Evolutionary conservation across 2,888 invertebrate species (phyloP), one percentile per base, ranked within the genome.

Genomic region (Heteromyza rotundicornis): DNA sequence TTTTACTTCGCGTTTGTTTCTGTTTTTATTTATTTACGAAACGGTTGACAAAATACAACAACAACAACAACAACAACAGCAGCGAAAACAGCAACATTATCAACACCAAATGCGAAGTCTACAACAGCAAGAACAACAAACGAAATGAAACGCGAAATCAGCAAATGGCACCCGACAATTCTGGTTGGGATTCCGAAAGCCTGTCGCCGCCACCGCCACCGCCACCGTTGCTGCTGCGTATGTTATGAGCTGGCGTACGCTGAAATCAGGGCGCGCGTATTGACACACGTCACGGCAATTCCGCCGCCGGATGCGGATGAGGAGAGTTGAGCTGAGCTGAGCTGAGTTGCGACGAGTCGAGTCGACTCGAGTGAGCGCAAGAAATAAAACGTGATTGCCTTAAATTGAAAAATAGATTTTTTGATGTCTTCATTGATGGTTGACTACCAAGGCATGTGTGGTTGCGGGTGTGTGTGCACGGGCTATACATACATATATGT

Each of bases 381-480:
- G 47, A 7, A 47, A n/a, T n/a, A 59, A 67, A 65, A 68, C 67
- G 65, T 68, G 68, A 68, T 68, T 67, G 67, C 68, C 63, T 67
- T 60, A 65, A 67, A 65, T 63, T 64, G 64, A 60, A 66, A 63
- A 67, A 63, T 59, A 56, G 50, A 63, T 56, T 60, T 59, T 65
- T 24, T 57, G 58, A 60, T 50, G 51, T 52, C 50, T 58, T 22
- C 35, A 51, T 47, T 47, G 47, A 47, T 17, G 47, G 47, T 12
- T 32, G 32, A 32, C 32, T n/a, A n/a, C n/a, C n/a, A n/a, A n/a
- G n/a, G n/a, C n/a, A n/a, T n/a, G n/a, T n/a, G n/a, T n/a, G 12
- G 32, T 32, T 5, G 12, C 32, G 32, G 7, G 7, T 5, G 32
- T 12, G 32, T 32, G 7, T 8, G 12, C 32, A 32, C 32, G 7